Percentiles rank a stretch among this genome's conserved stretches.
Conservation (phyloP, 1,140 invertebrate genomes). For the Eriocheir sinensis region DNA sequence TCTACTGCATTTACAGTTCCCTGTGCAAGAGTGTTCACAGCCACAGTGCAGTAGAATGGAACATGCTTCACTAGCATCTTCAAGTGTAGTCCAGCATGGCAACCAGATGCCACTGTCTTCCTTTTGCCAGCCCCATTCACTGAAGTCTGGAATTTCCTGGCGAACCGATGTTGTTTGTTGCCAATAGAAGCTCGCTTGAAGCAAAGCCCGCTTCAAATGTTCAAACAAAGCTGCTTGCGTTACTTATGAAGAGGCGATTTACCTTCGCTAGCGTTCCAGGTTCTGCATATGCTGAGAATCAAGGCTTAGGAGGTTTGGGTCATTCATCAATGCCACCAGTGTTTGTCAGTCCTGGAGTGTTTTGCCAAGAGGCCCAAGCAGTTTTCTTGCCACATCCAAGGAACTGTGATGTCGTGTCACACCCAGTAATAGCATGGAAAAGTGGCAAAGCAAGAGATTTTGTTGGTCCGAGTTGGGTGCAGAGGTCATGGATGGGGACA, state of each 20-base stretch:
- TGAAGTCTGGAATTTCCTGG: conserved; percentile 38
- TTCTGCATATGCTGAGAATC: too few relatives aligned
- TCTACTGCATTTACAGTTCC: too few relatives aligned
- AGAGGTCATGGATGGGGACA: conserved; percentile 28
- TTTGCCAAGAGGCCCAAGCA: background rate
- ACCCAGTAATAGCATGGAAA: too few relatives aligned
- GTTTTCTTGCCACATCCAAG: conserved; percentile 49
- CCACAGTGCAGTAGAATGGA: background rate
- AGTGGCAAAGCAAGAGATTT: background rate
- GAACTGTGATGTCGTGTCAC: conserved; percentile 37
- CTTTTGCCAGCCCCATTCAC: conserved; percentile 41
- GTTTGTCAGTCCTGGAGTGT: too few relatives aligned
- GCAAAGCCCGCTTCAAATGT: conserved; percentile 33
- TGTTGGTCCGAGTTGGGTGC: background rate
- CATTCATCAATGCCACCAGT: conserved; percentile 10
- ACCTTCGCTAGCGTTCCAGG: background rate
- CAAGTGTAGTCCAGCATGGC: conserved; percentile 34
- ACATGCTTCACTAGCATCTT: conserved; percentile 12
- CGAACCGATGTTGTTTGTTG: background rate
- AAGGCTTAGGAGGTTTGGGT: conserved; percentile 28
- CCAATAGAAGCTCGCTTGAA: too few relatives aligned
- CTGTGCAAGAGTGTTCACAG: too few relatives aligned
- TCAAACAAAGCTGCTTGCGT: conserved; percentile 42
- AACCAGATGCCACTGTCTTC: background rate
- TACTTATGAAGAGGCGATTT: background rate